Percentiles rank a stretch among this genome's conserved stretches.
These are phyloP conservation scores for Automeris io DNA, from an alignment of 2,888 invertebrate genomes.

Conservation along the genomic window DNA sequence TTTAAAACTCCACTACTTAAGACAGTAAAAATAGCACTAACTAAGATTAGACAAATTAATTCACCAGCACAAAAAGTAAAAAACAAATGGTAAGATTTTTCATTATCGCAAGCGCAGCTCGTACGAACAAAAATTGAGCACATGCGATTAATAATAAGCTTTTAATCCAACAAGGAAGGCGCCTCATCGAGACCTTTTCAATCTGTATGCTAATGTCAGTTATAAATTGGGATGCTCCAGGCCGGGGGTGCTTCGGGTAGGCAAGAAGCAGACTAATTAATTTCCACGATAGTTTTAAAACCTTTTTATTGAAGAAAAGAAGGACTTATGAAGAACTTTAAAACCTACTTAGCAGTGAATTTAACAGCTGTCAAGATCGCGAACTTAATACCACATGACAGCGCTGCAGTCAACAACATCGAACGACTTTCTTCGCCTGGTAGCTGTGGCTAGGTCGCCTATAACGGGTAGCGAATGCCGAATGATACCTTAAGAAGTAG, in stretches of 20 bases:
- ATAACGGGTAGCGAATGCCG: too few species aligned
- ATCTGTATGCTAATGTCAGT: constrained; percentile 62
- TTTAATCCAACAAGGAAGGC: constrained; percentile 16
- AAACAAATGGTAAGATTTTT: too few species aligned
- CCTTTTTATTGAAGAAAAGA: constrained; percentile 22
- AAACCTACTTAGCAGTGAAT: constrained; percentile 7
- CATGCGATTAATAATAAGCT: constrained; percentile 14
- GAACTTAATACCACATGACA: too few species aligned
- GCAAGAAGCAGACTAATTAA: constrained; percentile 29
- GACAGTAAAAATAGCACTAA: too few species aligned
- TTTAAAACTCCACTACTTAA: too few species aligned
- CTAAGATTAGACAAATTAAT: too few species aligned
- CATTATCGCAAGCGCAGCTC: background rate
- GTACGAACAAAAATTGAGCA: constrained; percentile 7
- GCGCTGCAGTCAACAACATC: too few species aligned
- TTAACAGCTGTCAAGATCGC: too few species aligned
- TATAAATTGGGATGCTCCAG: constrained; percentile 29
- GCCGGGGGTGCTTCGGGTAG: constrained; percentile 8
- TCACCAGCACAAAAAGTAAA: too few species aligned
- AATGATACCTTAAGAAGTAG: too few species aligned
- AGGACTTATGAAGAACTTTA: constrained; percentile 30
- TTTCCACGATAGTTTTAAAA: constrained; percentile 34
- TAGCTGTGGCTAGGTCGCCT: too few species aligned
- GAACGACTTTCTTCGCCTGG: too few species aligned
- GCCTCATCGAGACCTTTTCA: constrained; percentile 49